phyloP scores from a whole-genome alignment of 2,113 vertebrate species.

The Triplophysa rosa region DNA sequence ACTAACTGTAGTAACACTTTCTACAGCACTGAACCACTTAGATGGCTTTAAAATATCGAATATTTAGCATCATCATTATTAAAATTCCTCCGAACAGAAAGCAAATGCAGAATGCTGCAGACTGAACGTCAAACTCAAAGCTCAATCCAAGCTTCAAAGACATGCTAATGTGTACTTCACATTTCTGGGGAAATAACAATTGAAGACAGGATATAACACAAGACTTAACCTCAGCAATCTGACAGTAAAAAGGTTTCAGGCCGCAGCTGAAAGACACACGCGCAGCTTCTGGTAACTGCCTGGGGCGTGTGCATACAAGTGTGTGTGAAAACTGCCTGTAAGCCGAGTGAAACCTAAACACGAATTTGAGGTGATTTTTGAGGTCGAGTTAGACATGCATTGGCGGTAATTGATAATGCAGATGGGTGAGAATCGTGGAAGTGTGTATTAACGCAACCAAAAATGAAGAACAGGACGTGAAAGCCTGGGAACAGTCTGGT shows the following conservation, averaged over 20 bases:
- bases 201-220: constrained; percentile 54
- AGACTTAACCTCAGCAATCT: constrained; percentile 37
- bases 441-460: constrained; percentile 24
- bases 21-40: neutral
- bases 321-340: constrained; percentile 33
- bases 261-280: constrained; percentile 6
- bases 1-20: constrained; percentile 30
- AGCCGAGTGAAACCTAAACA: constrained; percentile 45
- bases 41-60: neutral
- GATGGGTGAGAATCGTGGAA: constrained; percentile 38
- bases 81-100: neutral
- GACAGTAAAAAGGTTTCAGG: constrained; percentile 27
- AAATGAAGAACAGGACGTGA: constrained; percentile 50
- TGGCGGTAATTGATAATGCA: constrained; percentile 31
- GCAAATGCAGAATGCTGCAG: neutral
- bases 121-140: neutral
- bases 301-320: constrained; percentile 54
- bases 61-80: neutral
- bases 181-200: constrained; percentile 46
- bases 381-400: constrained; percentile 46
- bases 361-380: constrained; percentile 53
- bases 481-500: constrained; percentile 59
- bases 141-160: constrained; percentile 17
- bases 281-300: constrained; percentile 47
- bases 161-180: constrained; percentile 29